Conservation (phyloP, 2,888 invertebrate species). For the Aethes cnicana region DNA sequence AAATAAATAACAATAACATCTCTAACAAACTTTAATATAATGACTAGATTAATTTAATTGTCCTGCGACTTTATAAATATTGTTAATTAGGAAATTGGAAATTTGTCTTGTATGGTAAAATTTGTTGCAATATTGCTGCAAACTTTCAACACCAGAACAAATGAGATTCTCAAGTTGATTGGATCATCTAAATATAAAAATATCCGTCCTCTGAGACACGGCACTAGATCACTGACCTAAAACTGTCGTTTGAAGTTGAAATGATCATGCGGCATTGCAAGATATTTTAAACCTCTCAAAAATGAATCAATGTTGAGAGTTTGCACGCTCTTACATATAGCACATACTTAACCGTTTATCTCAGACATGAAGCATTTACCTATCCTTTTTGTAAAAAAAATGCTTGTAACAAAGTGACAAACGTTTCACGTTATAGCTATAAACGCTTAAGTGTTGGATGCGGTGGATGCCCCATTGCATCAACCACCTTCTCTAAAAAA, state of each 20-base stretch:
- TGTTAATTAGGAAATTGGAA: constrained; percentile 73
- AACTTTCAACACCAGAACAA: background rate
- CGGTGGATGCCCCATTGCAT: too few species aligned
- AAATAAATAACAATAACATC: constrained; percentile 63
- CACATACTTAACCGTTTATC: too few species aligned
- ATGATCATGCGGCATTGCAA: constrained; percentile 7
- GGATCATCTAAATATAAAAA: constrained; percentile 7
- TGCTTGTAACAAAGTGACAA: too few species aligned
- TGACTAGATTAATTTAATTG: constrained; percentile 73
- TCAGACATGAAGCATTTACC: too few species aligned
- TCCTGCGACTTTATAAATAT: constrained; percentile 62
- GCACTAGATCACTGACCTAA: background rate
- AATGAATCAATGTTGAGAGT: background rate
- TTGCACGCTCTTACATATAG: too few species aligned
- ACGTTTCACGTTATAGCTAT: too few species aligned
- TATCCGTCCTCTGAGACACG: constrained; percentile 28
- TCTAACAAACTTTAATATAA: constrained; percentile 73
- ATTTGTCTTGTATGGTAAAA: constrained; percentile 60
- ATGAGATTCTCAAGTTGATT: background rate
- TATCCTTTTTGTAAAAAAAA: too few species aligned
- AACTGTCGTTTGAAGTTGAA: background rate
- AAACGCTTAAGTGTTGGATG: too few species aligned
- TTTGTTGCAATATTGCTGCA: constrained; percentile 19
- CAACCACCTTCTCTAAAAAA: constrained; percentile 60
- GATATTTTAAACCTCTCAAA: constrained; percentile 17